Evolutionary conservation across 2,113 vertebrate genomes (phyloP).

Genomic region (Paramormyrops kingsleyae): DNA sequence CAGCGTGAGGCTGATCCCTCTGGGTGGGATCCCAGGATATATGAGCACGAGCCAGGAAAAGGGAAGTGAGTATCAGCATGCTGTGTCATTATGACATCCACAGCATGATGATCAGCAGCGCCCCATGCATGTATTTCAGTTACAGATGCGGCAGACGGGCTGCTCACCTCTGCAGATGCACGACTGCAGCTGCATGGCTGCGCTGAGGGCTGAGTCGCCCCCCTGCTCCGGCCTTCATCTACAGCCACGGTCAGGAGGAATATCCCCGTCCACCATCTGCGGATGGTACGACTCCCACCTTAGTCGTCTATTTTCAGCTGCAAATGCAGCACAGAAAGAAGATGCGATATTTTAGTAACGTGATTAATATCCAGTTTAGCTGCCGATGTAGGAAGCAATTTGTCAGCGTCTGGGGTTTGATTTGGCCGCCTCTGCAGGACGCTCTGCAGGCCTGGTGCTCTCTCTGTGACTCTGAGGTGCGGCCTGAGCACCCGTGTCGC

Average conservation of each 20-base stretch:
- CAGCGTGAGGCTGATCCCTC: background rate
- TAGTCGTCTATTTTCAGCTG: background rate
- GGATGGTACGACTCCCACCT: background rate
- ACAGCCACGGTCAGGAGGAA: background rate
- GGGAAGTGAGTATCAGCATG: slow-evolving; percentile 83
- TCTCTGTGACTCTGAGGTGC: background rate
- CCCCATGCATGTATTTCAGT: slow-evolving; percentile 86
- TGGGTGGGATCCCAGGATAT: slow-evolving; percentile 77
- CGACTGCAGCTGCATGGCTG: slow-evolving; percentile 67
- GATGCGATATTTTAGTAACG: background rate
- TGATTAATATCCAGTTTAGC: background rate
- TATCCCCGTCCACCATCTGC: background rate
- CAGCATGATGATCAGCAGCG: slow-evolving; percentile 82
- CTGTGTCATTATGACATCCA: slow-evolving; percentile 88
- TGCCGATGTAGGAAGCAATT: background rate
- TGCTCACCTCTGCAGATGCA: slow-evolving; percentile 60
- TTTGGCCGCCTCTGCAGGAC: background rate
- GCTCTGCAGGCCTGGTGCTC: background rate
- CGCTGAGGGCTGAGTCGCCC: slow-evolving; percentile 38
- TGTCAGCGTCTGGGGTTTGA: background rate
- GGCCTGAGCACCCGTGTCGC: background rate
- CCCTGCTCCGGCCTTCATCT: background rate
- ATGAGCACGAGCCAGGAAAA: slow-evolving; percentile 72
- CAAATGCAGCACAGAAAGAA: background rate
- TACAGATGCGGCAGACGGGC: slow-evolving; percentile 71